Conservation (phyloP, 1,140 invertebrate species). For the Brachionus asplanchnoidis region DNA sequence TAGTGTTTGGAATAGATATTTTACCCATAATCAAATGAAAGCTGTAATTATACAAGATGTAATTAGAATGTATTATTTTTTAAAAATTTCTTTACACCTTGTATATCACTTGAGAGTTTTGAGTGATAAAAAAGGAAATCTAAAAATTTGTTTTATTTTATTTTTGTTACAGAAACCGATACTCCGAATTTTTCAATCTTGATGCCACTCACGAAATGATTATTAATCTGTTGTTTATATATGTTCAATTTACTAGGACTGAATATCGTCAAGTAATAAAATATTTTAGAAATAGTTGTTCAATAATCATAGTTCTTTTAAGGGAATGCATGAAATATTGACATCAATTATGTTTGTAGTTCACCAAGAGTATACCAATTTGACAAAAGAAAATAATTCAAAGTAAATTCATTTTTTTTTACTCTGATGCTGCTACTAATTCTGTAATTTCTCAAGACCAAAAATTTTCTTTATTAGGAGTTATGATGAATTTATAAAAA, state of each 20-base stretch:
- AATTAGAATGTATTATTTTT: constrained; percentile 23
- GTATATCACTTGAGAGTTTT: not conserved
- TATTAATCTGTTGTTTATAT: constrained; percentile 25
- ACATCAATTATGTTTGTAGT: constrained; percentile 15
- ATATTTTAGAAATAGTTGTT: not conserved
- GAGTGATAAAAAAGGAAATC: not conserved
- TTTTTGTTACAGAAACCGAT: not conserved
- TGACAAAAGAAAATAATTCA: not conserved
- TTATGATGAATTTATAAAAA: too few relatives aligned
- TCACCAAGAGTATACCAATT: constrained; percentile 23
- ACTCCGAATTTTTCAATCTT: constrained; percentile 16
- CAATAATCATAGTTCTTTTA: not conserved
- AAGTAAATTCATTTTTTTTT: not conserved
- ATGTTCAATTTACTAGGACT: constrained; percentile 32
- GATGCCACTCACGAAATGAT: not conserved
- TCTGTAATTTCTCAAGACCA: not conserved
- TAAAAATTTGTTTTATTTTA: not conserved
- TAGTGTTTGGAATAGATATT: constrained; percentile 37
- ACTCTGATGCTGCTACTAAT: not conserved
- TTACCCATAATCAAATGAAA: constrained; percentile 18
- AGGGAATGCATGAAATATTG: constrained; percentile 41
- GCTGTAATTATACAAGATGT: constrained; percentile 35
- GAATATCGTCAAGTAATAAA: constrained; percentile 33
- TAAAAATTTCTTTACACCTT: not conserved
- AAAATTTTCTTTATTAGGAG: not conserved